Base-by-base conservation (phyloP, 2,797 vertebrate genomes). In the Oreonectes daqikongensis region DNA sequence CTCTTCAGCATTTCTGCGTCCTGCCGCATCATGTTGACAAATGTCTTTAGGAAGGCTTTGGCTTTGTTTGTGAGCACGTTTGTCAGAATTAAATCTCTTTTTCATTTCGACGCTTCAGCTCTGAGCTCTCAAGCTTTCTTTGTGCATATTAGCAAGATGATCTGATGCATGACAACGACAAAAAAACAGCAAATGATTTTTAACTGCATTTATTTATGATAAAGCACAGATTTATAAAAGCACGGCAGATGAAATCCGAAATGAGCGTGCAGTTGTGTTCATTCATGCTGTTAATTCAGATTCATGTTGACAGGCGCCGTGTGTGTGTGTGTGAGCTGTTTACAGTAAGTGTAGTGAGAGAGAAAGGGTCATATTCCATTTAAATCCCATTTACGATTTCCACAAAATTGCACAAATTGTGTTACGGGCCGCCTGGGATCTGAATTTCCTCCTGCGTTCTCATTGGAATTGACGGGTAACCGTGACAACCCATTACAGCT, bases 391-490 rank as follows among this genome's bases (percentile, higher is more conserved):
- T 77, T 72, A 71, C 64, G 72, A 74, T 75, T 75, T 67, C 48
- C 81, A 79, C 60, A 46, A 80, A 79, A 76, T 71, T 74, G 48
- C 35, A 44, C 67, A 82, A 77, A 83, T 82, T 72, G 59, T 59
- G 78, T 83, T 82, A 74, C 69, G 59, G 72, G 61, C 50, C 66
- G 46, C 32, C 79, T 76, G 83, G 70, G 44, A 70, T 73, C 78
- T 75, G 68, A 70, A 69, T 80, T 72, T 57, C 53, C 60, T 68
- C 59, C 52, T 53, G 53, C 28, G 15, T 11, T 50, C 72, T 84
- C 68, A 81, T 81, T 81, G 63, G 52, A 80, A 52, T 22, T 78
- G 80, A 81, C 60, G 26, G 20, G 24, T 69, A 65, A 73, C 75
- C 26, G 32, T 57, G 61, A 67, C 72, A 72, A 72, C 71, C 68